Evolutionary conservation across 64 coral and sea anemone species (phyloP), one percentile per base, ranked within the genome.

Genomic region (Montipora sp.): DNA sequence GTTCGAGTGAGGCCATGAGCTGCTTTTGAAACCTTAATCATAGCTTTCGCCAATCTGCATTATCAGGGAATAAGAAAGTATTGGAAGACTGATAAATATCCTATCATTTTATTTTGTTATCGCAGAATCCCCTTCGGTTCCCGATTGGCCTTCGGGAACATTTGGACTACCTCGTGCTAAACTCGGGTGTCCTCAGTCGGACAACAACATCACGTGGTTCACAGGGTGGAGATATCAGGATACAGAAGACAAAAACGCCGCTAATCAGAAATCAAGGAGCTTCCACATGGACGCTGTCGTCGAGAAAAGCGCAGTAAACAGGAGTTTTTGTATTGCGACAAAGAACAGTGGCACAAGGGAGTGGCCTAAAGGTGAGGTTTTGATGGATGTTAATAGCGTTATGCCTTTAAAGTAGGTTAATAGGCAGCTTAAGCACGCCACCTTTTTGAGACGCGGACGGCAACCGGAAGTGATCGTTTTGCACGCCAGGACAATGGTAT

Each of bases 191-290:
- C 91, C 91, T 59, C n/a, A 14, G 2, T 68, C 83, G 3, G 24
- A 73, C 3, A 67, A 73, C 3, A 67, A 77, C 4, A 53, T 47
- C 47, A 20, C 3, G 19, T 93, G 91, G 91, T 27, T 69, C 8
- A 80, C 75, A 4, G 91, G 91, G 0, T 93, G 91, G 91, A 47
- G 73, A 45, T 93, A 73, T 63, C 91, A 93, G 47, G 91, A 93
- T 57, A 93, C 91, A 1, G 83, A 93, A 47, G 91, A 93, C 63
- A 16, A 16, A 8, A 20, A 20, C 4, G 83, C 91, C 6, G 15
- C 10, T 4, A 93, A 74, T 65, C 7, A 3, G 7, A 15, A 51
- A 20, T 93, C 91, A 0, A 1, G 4, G 6, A 77, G 47, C 27
- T 73, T 88, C 72, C 83, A 93, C 61, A 67, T 93, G n/a, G 75